Conservation (phyloP, 1,140 invertebrate species). For the Drosophila prosaltans region DNA sequence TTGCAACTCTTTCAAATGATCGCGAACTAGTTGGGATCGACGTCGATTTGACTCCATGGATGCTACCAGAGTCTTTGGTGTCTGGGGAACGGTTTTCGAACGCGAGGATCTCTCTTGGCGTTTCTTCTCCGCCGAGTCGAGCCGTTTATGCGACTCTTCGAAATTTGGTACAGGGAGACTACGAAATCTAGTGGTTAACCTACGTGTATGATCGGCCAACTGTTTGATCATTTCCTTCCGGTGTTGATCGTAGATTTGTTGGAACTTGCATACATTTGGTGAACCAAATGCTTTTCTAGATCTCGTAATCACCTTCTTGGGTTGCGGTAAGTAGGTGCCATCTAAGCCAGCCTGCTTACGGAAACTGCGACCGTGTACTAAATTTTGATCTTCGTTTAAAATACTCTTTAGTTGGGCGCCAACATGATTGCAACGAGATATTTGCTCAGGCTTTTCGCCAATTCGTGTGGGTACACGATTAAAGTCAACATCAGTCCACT, state of each 20-base stretch:
- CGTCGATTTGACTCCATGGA: slow-evolving; percentile 28
- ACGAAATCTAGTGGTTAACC: slow-evolving; percentile 18
- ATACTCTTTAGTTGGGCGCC: slow-evolving; percentile 17
- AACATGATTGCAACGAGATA: slow-evolving; percentile 27
- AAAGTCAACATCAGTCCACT: slow-evolving; percentile 11
- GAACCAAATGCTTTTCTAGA: neutral
- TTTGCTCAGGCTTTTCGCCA: neutral
- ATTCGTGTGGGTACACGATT: neutral
- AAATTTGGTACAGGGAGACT: slow-evolving; percentile 58
- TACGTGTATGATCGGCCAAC: neutral
- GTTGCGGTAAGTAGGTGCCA: neutral
- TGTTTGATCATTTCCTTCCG: neutral
- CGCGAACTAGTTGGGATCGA: neutral
- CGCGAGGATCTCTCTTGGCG: neutral
- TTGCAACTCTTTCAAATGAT: no score
- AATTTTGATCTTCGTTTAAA: slow-evolving; percentile 24
- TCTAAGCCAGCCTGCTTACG: slow-evolving; percentile 54
- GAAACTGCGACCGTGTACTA: neutral
- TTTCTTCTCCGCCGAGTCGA: slow-evolving; percentile 15
- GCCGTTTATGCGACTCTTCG: slow-evolving; percentile 24
- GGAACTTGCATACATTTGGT: slow-evolving; percentile 19
- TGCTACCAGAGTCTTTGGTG: slow-evolving; percentile 36
- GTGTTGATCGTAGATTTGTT: slow-evolving; percentile 33
- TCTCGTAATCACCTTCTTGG: neutral
- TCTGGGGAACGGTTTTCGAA: slow-evolving; percentile 28